Evolutionary conservation across 1,140 invertebrate species (phyloP).

Genomic region (Aphelinus certus): DNA sequence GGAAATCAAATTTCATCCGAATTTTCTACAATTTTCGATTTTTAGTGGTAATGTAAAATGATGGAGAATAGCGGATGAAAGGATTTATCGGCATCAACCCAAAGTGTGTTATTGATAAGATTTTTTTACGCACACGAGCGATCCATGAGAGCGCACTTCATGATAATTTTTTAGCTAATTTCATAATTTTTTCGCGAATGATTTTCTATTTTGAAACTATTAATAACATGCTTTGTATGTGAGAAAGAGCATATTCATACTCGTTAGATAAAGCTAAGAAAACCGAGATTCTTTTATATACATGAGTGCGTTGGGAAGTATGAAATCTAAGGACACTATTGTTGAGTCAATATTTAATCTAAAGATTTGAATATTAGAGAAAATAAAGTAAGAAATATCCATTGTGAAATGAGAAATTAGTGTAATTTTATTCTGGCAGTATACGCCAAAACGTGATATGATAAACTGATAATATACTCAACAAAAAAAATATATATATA

Average conservation of each 20-base stretch:
- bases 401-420: constrained; percentile 7
- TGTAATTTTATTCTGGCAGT: constrained; percentile 6
- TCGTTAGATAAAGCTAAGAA: neutral
- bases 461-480: constrained; percentile 35
- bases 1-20: neutral
- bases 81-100: too few relatives aligned
- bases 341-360: constrained; percentile 3
- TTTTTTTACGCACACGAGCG: too few relatives aligned
- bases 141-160: too few relatives aligned
- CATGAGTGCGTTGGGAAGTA: constrained; percentile 10
- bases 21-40: neutral
- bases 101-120: too few relatives aligned
- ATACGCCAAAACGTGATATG: constrained; percentile 21
- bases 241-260: constrained; percentile 15
- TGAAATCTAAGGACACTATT: neutral
- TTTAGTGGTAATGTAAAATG: neutral
- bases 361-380: constrained; percentile 7
- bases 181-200: neutral
- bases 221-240: constrained; percentile 3
- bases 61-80: neutral
- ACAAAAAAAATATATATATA: constrained; percentile 3
- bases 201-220: neutral
- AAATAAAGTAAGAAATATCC: neutral
- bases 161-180: neutral
- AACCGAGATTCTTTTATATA: neutral